phyloP scores from a whole-genome alignment of 2,113 vertebrate genomes.

The Hemichromis elongatus region DNA sequence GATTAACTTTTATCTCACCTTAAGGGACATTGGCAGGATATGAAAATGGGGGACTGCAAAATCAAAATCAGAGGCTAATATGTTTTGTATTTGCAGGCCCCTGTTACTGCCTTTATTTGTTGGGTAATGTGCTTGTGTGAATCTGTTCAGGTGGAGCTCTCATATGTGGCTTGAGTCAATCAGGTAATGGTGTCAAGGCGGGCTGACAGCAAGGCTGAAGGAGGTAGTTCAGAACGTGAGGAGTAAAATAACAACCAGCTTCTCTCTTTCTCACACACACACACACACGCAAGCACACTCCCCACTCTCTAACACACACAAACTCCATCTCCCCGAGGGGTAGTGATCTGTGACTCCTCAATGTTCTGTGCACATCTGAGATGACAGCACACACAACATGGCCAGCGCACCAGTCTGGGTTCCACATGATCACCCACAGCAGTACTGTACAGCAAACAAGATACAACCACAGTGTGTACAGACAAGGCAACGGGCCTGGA shows the following conservation, averaged over 20 bases:
- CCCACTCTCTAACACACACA: slow-evolving; percentile 2
- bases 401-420: slow-evolving; percentile 43
- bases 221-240: slow-evolving; percentile 13
- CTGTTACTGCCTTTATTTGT: neutral
- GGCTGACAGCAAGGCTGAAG: slow-evolving; percentile 36
- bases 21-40: neutral
- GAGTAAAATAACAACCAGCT: slow-evolving; percentile 42
- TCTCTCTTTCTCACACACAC: neutral
- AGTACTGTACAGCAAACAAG: slow-evolving; percentile 44
- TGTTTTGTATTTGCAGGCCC: neutral
- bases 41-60: neutral
- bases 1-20: neutral
- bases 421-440: slow-evolving; percentile 55
- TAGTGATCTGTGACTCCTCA: slow-evolving; percentile 64
- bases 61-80: neutral
- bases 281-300: neutral
- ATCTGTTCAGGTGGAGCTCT: neutral
- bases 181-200: slow-evolving; percentile 18
- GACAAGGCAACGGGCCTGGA: slow-evolving; percentile 16
- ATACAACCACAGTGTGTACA: slow-evolving; percentile 22
- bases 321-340: slow-evolving; percentile 45
- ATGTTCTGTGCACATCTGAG: slow-evolving; percentile 58
- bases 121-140: neutral
- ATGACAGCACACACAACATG: slow-evolving; percentile 61
- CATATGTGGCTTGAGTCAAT: neutral